Percentiles rank a stretch among this genome's conserved stretches.
phyloP scores from a whole-genome alignment of 2,113 vertebrate genomes.

The Dicerorhinus sumatrensis region DNA sequence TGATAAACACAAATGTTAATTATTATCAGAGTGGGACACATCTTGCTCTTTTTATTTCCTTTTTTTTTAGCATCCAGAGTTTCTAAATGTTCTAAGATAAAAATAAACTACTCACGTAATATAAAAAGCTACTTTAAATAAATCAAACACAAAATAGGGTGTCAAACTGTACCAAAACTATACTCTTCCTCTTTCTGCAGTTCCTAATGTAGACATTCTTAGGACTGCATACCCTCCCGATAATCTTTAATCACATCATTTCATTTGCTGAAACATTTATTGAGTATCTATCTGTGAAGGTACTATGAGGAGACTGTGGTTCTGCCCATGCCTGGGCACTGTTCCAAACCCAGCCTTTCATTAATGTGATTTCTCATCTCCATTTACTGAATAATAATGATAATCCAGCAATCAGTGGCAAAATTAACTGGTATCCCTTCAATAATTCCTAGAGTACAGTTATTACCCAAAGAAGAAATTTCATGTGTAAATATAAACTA shows the following conservation, averaged over 20 bases:
- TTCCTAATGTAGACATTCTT: background rate
- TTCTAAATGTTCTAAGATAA: constrained; percentile 4
- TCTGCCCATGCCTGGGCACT: background rate
- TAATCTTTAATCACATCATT: background rate
- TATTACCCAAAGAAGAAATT: background rate
- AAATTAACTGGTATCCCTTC: background rate
- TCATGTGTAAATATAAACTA: background rate
- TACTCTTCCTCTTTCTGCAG: background rate
- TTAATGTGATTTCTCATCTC: constrained; percentile 19
- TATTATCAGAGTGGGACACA: background rate
- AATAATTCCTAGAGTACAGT: background rate
- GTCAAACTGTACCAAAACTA: background rate
- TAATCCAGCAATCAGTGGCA: background rate
- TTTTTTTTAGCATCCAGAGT: background rate
- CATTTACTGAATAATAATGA: constrained; percentile 36
- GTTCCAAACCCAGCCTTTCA: constrained; percentile 37
- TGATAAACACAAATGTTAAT: background rate
- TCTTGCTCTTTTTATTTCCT: background rate
- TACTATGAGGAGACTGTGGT: background rate
- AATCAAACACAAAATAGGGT: background rate
- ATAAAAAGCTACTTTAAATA: constrained; percentile 39
- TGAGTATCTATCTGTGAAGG: background rate
- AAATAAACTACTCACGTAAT: background rate
- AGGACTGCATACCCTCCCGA: background rate
- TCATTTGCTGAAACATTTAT: background rate